A percentile compares a stretch with the other conserved stretches of the same genome.
Conservation (phyloP, 1,140 invertebrate species). For the Drosophila elegans region DNA sequence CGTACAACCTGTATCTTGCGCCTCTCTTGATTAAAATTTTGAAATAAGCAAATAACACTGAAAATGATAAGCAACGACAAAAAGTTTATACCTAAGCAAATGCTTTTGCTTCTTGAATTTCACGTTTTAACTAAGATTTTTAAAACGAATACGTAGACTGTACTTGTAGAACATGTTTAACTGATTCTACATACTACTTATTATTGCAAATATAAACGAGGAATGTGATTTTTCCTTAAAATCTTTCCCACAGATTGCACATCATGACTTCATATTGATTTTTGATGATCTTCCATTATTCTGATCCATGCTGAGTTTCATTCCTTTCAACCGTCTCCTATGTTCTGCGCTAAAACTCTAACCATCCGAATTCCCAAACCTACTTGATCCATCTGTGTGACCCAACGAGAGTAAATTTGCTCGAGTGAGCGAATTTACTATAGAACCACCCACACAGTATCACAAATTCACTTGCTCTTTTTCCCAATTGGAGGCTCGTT, state of each 20-base stretch:
- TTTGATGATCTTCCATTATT: neutral
- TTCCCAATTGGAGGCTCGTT: constrained; percentile 12
- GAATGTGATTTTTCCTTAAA: neutral
- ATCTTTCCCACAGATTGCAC: neutral
- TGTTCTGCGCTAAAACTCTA: constrained; percentile 10
- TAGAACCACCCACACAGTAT: constrained; percentile 32
- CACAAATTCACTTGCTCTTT: constrained; percentile 18
- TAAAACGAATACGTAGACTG: neutral
- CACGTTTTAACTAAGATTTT: neutral
- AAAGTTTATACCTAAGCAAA: neutral
- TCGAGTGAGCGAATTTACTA: neutral
- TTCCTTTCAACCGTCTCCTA: neutral
- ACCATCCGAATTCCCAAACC: neutral
- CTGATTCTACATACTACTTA: too few species aligned
- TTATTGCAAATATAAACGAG: neutral
- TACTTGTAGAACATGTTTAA: neutral
- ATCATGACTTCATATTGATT: neutral
- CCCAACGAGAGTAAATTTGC: neutral
- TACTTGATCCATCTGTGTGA: constrained; percentile 4
- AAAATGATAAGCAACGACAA: neutral
- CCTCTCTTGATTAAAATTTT: neutral
- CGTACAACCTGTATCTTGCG: neutral
- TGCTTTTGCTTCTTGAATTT: constrained; percentile 1
- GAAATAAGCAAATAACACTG: constrained; percentile 7
- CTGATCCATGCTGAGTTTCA: neutral